A percentile compares a stretch with the other conserved stretches of the same genome.
phyloP scores from a whole-genome alignment of 2,888 invertebrate species.

The Argyra leucocephala region DNA sequence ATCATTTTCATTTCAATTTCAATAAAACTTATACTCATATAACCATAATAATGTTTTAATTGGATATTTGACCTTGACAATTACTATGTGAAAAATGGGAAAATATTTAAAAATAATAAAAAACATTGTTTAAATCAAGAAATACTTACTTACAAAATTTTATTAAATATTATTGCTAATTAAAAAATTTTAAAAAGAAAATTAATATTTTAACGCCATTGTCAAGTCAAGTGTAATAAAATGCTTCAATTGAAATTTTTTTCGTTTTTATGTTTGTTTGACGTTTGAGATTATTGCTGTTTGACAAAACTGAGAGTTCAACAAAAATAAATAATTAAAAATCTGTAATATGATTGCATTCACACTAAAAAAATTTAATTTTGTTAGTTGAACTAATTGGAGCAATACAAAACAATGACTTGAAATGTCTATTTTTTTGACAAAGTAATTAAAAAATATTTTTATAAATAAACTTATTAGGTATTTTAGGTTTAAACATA shows the following conservation, averaged over 20 bases:
- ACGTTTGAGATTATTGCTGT: not conserved
- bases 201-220: conserved; percentile 1
- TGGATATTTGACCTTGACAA: not conserved
- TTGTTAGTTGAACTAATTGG: no score
- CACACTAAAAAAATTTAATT: no score
- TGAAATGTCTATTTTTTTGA: no score
- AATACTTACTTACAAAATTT: no score
- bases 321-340: not conserved
- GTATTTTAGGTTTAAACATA: no score
- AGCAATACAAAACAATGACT: no score
- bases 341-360: not conserved
- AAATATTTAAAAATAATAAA: not conserved
- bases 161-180: no score
- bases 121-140: not conserved
- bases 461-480: no score
- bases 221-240: not conserved
- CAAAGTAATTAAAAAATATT: no score
- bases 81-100: not conserved
- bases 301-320: not conserved
- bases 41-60: not conserved
- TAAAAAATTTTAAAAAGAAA: no score
- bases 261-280: not conserved
- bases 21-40: not conserved
- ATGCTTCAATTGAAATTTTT: not conserved
- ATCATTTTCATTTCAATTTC: not conserved